Evolutionary conservation across 2,113 vertebrate species (phyloP), one percentile per base, ranked within the genome.

Genomic region (Pycnonotus jocosus): DNA sequence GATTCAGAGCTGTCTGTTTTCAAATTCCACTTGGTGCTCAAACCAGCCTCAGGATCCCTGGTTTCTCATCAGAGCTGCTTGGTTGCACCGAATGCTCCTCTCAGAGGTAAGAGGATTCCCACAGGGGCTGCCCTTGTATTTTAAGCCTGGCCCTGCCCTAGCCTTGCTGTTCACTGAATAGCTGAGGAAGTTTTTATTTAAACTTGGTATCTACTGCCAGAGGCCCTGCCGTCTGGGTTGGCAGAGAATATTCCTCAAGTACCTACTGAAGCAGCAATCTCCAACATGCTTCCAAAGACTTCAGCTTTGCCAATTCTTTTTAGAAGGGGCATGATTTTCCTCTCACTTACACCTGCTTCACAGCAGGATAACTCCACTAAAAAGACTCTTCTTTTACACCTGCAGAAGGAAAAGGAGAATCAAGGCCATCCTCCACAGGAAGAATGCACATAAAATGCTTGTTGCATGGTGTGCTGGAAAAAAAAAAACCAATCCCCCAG

Each of bases 261-360:
- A 80, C 30, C 65, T 62, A 88, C 70, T 84, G 82, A 97, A 88
- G 90, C 82, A 93, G 70, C 77, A 80, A 82, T 65, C 77, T 96
- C 80, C 12, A 6, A 81, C 81, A 58, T 58, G 62, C 77, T 95
- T 64, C 70, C 82, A 92, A 70, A 91, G 68, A 91, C 76, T 84
- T 95, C 81, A 88, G 83, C 91, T 94, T 88, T 92, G 92, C 90
- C 88, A 93, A 35, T 95, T 88, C 74, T 86, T 81, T 95, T 88
- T 47, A 77, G 70, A 78, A 50, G 57, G 71, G 70, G 48, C 73
- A 95, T 90, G 88, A 94, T 94, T 97, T 95, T 95, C 66, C 60
- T 95, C 82, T 94, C 30, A 3, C 82, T 94, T 88, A 93, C 93
- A 96, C 94, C 95, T 96, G 92, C 90, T 95, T 96, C 87, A 86